phyloP scores from a whole-genome alignment of 1,140 invertebrate species.

The Nasonia longicornis region DNA sequence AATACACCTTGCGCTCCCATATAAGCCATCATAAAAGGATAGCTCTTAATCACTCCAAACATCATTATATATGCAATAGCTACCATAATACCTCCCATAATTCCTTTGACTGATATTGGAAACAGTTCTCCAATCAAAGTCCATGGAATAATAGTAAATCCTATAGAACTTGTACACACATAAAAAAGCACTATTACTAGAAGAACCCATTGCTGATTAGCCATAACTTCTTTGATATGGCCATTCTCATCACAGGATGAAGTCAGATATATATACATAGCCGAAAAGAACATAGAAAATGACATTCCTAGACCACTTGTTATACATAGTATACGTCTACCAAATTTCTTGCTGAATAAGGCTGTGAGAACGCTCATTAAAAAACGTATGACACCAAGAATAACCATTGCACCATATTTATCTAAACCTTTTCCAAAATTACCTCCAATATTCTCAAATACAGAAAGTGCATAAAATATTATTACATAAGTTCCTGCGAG shows the following conservation, averaged over 20 bases:
- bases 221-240: conserved; percentile 46
- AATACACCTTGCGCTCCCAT: conserved; percentile 72
- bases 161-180: conserved; percentile 70
- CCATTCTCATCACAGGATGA: conserved; percentile 48
- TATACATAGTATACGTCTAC: conserved; percentile 68
- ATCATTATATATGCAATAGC: conserved; percentile 75
- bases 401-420: conserved; percentile 67
- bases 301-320: conserved; percentile 72
- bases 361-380: conserved; percentile 68
- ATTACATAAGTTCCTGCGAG: conserved; percentile 74
- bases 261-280: conserved; percentile 66
- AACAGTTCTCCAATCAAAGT: conserved; percentile 71
- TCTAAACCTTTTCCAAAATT: conserved; percentile 63
- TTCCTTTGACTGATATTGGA: conserved; percentile 70
- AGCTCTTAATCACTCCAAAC: conserved; percentile 76
- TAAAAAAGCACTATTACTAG: conserved; percentile 69
- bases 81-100: conserved; percentile 71
- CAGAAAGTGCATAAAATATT: conserved; percentile 77
- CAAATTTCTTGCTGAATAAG: conserved; percentile 69
- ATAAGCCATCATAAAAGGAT: conserved; percentile 69
- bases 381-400: conserved; percentile 70
- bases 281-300: conserved; percentile 69
- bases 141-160: conserved; percentile 76
- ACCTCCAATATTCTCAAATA: conserved; percentile 69
- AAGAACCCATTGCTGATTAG: conserved; percentile 63